phyloP scores from a whole-genome alignment of 2,113 vertebrate genomes.

The Piprites chloris region DNA sequence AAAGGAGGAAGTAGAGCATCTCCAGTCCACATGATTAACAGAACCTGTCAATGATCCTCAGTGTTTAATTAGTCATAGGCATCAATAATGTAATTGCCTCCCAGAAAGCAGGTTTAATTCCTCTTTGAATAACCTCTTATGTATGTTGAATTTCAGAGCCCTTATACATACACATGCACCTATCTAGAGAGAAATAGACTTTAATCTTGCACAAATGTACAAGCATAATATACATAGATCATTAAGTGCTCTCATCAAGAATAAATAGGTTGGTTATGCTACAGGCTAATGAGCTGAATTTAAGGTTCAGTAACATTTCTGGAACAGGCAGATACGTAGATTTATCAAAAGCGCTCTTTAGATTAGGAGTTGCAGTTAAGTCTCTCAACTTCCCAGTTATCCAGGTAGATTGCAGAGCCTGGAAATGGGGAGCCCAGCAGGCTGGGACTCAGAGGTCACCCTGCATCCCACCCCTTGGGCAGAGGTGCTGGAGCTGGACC shows the following conservation, averaged over 20 bases:
- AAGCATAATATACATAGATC: neutral
- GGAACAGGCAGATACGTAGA: neutral
- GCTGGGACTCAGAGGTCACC: neutral
- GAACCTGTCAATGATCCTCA: neutral
- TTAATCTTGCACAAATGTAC: neutral
- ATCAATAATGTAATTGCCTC: neutral
- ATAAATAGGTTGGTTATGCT: neutral
- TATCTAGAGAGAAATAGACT: neutral
- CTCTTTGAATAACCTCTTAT: neutral
- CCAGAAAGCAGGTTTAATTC: neutral
- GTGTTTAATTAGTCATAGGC: neutral
- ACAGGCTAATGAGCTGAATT: neutral
- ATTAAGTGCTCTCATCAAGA: neutral
- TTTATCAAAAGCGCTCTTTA: neutral
- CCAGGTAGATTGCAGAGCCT: neutral
- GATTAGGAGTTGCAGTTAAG: neutral
- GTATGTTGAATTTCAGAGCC: neutral
- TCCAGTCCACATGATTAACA: neutral
- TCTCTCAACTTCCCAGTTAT: neutral
- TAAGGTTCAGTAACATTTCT: neutral
- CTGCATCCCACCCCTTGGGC: neutral
- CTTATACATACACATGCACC: neutral
- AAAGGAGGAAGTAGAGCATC: neutral
- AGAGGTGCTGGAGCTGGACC: neutral
- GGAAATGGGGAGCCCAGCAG: neutral